Evolutionary conservation across 2,113 vertebrate species (phyloP).

Genomic region (Gallinago undulata): DNA sequence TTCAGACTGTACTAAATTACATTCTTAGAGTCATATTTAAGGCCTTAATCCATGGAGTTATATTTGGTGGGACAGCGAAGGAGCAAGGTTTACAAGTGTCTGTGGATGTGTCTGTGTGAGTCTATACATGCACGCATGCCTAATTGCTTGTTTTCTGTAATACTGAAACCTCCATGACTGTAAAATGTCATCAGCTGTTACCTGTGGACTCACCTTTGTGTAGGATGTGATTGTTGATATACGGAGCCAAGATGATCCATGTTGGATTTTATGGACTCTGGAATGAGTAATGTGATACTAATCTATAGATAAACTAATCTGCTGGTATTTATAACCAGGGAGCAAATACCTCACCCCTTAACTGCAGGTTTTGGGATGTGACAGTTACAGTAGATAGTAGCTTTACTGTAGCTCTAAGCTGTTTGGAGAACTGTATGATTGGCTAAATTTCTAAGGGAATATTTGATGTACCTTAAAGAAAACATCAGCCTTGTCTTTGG

Average conservation of each 20-base stretch:
- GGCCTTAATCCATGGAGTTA: constrained; percentile 42
- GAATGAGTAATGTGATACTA: constrained; percentile 51
- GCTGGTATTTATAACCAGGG: constrained; percentile 56
- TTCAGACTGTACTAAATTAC: constrained; percentile 16
- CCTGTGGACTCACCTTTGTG: neutral
- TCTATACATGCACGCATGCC: neutral
- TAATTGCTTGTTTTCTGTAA: neutral
- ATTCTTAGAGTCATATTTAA: constrained; percentile 38
- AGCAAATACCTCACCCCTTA: constrained; percentile 31
- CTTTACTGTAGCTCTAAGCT: neutral
- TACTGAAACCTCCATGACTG: neutral
- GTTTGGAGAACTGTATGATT: neutral
- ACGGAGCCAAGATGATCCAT: neutral
- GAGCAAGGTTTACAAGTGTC: neutral
- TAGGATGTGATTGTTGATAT: neutral
- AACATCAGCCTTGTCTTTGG: neutral
- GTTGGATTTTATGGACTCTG: constrained; percentile 32
- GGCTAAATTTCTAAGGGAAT: neutral
- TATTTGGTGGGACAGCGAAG: constrained; percentile 37
- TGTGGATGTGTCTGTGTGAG: neutral
- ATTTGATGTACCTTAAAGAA: constrained; percentile 26
- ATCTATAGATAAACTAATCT: constrained; percentile 63
- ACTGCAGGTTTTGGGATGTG: neutral
- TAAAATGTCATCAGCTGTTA: neutral
- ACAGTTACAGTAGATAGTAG: constrained; percentile 6